phyloP scores from a whole-genome alignment of 2,888 invertebrate species.

The Eristalinus aeneus region DNA sequence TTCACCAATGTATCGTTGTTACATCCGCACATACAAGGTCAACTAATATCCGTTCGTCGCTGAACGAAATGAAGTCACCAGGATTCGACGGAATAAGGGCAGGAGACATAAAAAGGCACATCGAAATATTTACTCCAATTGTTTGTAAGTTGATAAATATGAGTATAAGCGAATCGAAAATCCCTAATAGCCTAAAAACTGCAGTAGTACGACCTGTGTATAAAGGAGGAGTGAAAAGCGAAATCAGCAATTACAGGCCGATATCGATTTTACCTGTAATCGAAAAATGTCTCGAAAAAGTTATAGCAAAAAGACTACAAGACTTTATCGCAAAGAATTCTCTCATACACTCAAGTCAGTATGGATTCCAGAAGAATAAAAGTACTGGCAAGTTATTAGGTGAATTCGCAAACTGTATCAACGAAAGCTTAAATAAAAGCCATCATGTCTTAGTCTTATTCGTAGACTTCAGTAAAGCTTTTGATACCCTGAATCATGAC shows the following conservation, averaged over 20 bases:
- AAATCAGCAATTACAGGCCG: too few species aligned
- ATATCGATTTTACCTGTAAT: too few species aligned
- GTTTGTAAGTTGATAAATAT: not conserved
- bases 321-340: not conserved
- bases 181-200: not conserved
- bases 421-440: not conserved
- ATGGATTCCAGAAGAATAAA: not conserved
- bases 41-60: not conserved
- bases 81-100: not conserved
- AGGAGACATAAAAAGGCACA: not conserved
- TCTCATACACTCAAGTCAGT: not conserved
- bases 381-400: not conserved
- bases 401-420: slow-evolving; percentile 9
- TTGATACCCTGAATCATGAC: not conserved
- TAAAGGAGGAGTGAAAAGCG: too few species aligned
- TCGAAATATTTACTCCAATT: not conserved
- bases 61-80: not conserved
- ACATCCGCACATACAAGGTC: not conserved
- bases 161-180: not conserved
- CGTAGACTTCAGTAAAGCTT: not conserved
- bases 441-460: not conserved
- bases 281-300: too few species aligned
- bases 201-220: too few species aligned
- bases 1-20: not conserved
- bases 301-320: too few species aligned